phyloP scores from a whole-genome alignment of 2,888 invertebrate species.

The Lasioglossum morio region DNA sequence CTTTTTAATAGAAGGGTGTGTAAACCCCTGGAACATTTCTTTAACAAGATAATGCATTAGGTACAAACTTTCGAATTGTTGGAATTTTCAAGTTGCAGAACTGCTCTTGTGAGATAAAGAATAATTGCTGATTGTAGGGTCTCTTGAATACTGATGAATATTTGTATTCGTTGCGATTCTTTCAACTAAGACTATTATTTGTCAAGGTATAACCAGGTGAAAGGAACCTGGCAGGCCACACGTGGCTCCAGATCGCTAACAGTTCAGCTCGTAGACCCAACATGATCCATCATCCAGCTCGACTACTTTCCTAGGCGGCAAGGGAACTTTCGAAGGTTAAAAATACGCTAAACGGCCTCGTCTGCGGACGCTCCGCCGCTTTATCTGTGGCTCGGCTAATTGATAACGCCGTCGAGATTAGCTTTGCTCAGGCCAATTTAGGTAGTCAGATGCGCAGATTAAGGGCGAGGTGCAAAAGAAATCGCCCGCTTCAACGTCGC shows the following conservation, averaged over 20 bases:
- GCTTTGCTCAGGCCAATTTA: conserved; percentile 78
- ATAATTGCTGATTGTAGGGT: neutral
- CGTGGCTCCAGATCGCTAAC: neutral
- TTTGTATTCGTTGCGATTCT: neutral
- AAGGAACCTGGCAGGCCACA: neutral
- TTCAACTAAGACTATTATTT: neutral
- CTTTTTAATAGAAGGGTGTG: neutral
- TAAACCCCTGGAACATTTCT: neutral
- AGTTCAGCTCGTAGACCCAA: neutral
- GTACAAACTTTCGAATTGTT: neutral
- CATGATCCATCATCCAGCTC: conserved; percentile 12
- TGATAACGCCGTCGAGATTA: conserved; percentile 80
- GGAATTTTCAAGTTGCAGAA: neutral
- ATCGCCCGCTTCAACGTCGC: conserved; percentile 71
- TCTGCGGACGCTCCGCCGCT: conserved; percentile 37
- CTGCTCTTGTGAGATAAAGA: neutral
- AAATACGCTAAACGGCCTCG: conserved; percentile 60
- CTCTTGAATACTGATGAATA: neutral
- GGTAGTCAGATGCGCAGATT: conserved; percentile 78
- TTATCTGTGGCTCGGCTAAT: conserved; percentile 76
- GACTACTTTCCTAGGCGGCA: conserved; percentile 46
- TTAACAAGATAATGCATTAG: neutral
- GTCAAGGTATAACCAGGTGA: neutral
- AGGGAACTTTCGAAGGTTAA: conserved; percentile 53
- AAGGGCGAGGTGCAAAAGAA: conserved; percentile 74